Conservation (phyloP, 2,888 invertebrate species). For the Latrodectus elegans region DNA sequence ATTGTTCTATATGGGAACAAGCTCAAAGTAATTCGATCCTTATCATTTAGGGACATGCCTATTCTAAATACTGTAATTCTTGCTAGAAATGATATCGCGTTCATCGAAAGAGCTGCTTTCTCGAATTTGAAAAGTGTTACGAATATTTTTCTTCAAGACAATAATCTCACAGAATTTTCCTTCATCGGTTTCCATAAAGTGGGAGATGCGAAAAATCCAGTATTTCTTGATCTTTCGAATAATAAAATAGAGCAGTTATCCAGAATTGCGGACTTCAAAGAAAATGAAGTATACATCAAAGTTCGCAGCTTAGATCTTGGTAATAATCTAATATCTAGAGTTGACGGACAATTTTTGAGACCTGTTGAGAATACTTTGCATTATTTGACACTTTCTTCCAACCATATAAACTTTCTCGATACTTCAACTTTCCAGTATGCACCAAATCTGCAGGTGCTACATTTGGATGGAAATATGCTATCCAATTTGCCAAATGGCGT, state of each 20-base stretch:
- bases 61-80: slow-evolving; percentile 87
- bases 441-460: slow-evolving; percentile 57
- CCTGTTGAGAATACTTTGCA: slow-evolving; percentile 81
- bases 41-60: slow-evolving; percentile 85
- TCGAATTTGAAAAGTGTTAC: slow-evolving; percentile 84
- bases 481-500: slow-evolving; percentile 52
- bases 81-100: slow-evolving; percentile 85
- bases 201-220: slow-evolving; percentile 80
- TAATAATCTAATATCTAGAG: slow-evolving; percentile 80
- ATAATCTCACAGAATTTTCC: slow-evolving; percentile 83
- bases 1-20: slow-evolving; percentile 85
- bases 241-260: slow-evolving; percentile 60
- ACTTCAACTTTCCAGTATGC: slow-evolving; percentile 73
- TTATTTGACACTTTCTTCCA: slow-evolving; percentile 84
- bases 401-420: slow-evolving; percentile 82
- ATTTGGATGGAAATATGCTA: slow-evolving; percentile 55
- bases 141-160: slow-evolving; percentile 86
- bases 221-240: slow-evolving; percentile 74
- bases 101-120: slow-evolving; percentile 84
- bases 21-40: slow-evolving; percentile 82
- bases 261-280: slow-evolving; percentile 73
- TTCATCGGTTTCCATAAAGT: slow-evolving; percentile 82
- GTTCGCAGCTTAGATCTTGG: slow-evolving; percentile 80
- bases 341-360: slow-evolving; percentile 81
- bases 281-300: slow-evolving; percentile 42